These are phyloP conservation scores for Saccopteryx leptura DNA, from an alignment of 2,113 vertebrate species.

Conservation along the genomic window DNA sequence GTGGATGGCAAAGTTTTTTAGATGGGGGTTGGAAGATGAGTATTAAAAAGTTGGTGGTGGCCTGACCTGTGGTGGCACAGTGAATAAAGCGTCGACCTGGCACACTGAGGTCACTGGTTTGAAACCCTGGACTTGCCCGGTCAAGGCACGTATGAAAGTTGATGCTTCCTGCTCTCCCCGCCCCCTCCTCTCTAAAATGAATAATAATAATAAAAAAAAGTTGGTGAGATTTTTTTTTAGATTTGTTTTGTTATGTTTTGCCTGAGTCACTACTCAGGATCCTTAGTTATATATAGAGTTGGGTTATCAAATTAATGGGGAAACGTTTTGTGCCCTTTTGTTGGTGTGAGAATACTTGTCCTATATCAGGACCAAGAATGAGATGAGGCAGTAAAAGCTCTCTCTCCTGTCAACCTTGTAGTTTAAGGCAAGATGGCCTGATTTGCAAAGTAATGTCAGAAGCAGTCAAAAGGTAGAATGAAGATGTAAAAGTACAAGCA, in stretches of 20 bases:
- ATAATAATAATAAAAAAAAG: too few relatives aligned
- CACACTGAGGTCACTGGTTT: too few relatives aligned
- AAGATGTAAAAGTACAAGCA: background rate
- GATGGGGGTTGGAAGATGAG: background rate
- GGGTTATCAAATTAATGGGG: background rate
- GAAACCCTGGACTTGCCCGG: too few relatives aligned
- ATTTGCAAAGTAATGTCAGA: background rate
- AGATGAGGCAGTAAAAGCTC: background rate
- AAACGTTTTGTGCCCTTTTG: background rate
- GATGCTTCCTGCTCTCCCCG: too few relatives aligned
- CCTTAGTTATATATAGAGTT: background rate
- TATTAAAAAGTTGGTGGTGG: background rate
- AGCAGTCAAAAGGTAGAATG: conserved; percentile 7
- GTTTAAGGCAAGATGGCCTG: background rate
- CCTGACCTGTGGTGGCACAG: too few relatives aligned
- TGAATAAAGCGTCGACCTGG: too few relatives aligned
- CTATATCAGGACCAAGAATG: background rate
- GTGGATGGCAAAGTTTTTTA: background rate
- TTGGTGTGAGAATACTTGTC: background rate
- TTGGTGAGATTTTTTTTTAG: background rate
- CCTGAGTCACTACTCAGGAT: conserved; percentile 4
- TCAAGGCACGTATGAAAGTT: too few relatives aligned
- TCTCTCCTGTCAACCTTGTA: background rate
- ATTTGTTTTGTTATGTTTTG: background rate
- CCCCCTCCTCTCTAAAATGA: too few relatives aligned